A percentile compares a stretch with the other conserved stretches of the same genome.
Evolutionary conservation across 2,888 invertebrate species (phyloP).

Genomic region (Drosophila parthenogenetica): DNA sequence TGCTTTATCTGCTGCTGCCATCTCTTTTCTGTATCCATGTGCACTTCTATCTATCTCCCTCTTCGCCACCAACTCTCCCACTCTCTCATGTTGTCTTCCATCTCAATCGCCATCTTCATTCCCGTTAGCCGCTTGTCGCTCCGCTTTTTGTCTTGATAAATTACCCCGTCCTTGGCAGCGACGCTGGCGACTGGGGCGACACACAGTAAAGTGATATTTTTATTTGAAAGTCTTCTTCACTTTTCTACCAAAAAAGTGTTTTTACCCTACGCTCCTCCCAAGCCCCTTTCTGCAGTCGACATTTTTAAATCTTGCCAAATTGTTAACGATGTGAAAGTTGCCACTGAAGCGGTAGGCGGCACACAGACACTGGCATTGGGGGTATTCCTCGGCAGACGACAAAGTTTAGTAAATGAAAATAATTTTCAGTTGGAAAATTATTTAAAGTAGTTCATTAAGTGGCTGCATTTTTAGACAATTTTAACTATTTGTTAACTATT

Average conservation of each 20-base stretch:
- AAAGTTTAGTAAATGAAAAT: slow-evolving; percentile 78
- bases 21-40: slow-evolving; percentile 52
- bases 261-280: neutral
- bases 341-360: slow-evolving; percentile 51
- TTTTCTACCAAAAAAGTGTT: neutral
- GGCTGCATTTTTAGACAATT: slow-evolving; percentile 56
- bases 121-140: slow-evolving; percentile 9
- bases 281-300: slow-evolving; percentile 40
- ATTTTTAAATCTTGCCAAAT: slow-evolving; percentile 81
- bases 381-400: slow-evolving; percentile 48
- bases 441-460: slow-evolving; percentile 81
- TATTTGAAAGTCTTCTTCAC: slow-evolving; percentile 56
- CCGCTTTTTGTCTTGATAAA: slow-evolving; percentile 79
- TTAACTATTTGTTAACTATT: slow-evolving; percentile 72
- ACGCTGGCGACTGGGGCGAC: slow-evolving; percentile 62
- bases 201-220: slow-evolving; percentile 81
- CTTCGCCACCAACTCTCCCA: slow-evolving; percentile 29
- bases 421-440: slow-evolving; percentile 77
- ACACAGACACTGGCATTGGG: slow-evolving; percentile 12
- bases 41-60: slow-evolving; percentile 39
- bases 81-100: neutral
- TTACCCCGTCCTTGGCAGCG: slow-evolving; percentile 79
- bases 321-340: slow-evolving; percentile 80
- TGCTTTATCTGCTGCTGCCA: slow-evolving; percentile 65
- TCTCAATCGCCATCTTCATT: slow-evolving; percentile 17